Evolutionary conservation across 2,797 vertebrate genomes (phyloP).

Genomic region (Protonibea diacanthus): DNA sequence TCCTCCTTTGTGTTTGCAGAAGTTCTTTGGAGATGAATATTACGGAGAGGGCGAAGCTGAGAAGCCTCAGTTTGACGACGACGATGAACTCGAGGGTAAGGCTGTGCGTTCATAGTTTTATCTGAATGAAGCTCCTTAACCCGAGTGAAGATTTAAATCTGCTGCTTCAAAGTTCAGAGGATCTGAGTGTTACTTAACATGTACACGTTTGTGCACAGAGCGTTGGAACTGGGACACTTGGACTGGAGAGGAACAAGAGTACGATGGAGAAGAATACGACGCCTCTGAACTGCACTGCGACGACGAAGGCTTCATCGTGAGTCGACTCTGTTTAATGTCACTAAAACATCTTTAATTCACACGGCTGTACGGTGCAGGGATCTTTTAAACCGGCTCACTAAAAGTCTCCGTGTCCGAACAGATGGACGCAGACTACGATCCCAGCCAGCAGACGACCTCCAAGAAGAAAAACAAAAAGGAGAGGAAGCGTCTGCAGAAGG

Average conservation of each 20-base stretch:
- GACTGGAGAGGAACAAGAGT: slow-evolving; percentile 76
- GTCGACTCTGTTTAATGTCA: not conserved
- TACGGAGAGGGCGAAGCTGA: slow-evolving; percentile 86
- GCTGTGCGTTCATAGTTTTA: not conserved
- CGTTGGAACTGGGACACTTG: slow-evolving; percentile 95
- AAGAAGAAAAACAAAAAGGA: slow-evolving; percentile 81
- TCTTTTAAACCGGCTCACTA: not conserved
- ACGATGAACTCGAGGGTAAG: slow-evolving; percentile 88
- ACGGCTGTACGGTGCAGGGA: not conserved
- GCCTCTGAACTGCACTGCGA: slow-evolving; percentile 84
- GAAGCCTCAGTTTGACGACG: slow-evolving; percentile 91
- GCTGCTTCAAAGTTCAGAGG: too few relatives aligned
- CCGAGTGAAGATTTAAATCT: too few relatives aligned
- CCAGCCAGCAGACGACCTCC: slow-evolving; percentile 77
- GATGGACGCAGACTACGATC: slow-evolving; percentile 95
- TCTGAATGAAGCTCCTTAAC: too few relatives aligned
- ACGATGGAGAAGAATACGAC: slow-evolving; percentile 34
- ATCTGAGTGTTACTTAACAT: not conserved
- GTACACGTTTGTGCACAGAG: slow-evolving; percentile 73
- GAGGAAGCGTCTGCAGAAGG: slow-evolving; percentile 78
- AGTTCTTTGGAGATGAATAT: slow-evolving; percentile 89
- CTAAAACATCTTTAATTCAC: not conserved
- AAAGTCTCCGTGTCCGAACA: slow-evolving; percentile 46
- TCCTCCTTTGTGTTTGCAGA: slow-evolving; percentile 74
- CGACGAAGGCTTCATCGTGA: slow-evolving; percentile 90